Conservation (phyloP, 2,797 vertebrate species). For the Enteromius radiatus region DNA sequence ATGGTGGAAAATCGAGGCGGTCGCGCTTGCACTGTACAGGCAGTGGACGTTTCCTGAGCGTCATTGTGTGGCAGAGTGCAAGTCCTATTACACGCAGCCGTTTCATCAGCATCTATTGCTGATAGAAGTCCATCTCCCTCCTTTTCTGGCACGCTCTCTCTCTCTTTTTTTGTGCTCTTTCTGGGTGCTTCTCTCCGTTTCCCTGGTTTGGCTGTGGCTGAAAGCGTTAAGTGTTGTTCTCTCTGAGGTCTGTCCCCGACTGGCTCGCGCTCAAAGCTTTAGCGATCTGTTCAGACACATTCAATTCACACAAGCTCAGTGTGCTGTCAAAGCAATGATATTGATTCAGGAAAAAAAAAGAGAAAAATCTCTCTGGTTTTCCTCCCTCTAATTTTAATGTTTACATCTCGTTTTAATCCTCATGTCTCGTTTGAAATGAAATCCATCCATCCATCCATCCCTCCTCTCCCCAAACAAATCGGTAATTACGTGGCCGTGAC, state of each 20-base stretch:
- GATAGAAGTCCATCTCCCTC: constrained; percentile 52
- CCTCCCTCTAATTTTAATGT: constrained; percentile 59
- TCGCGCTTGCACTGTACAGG: constrained; percentile 30
- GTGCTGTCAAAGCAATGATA: constrained; percentile 61
- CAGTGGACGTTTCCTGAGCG: constrained; percentile 45
- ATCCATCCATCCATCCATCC: constrained; percentile 43
- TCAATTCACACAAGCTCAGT: constrained; percentile 58
- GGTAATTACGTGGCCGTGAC: constrained; percentile 56
- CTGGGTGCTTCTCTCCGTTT: constrained; percentile 53
- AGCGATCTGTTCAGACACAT: constrained; percentile 59
- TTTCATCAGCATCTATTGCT: constrained; percentile 47
- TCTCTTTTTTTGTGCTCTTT: constrained; percentile 59
- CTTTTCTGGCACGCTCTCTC: constrained; percentile 38
- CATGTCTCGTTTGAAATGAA: constrained; percentile 47
- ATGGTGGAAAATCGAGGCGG: neutral
- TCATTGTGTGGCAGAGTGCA: constrained; percentile 42
- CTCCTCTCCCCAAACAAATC: constrained; percentile 55
- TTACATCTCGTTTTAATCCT: constrained; percentile 61
- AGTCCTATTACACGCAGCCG: constrained; percentile 41
- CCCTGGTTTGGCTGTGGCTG: constrained; percentile 53
- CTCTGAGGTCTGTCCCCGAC: constrained; percentile 51
- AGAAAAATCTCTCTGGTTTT: constrained; percentile 43
- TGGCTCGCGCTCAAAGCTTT: constrained; percentile 57
- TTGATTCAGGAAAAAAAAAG: constrained; percentile 54
- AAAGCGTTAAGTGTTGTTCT: constrained; percentile 62